Base-by-base conservation (phyloP, 2,797 vertebrate species). In the Morus bassanus region DNA sequence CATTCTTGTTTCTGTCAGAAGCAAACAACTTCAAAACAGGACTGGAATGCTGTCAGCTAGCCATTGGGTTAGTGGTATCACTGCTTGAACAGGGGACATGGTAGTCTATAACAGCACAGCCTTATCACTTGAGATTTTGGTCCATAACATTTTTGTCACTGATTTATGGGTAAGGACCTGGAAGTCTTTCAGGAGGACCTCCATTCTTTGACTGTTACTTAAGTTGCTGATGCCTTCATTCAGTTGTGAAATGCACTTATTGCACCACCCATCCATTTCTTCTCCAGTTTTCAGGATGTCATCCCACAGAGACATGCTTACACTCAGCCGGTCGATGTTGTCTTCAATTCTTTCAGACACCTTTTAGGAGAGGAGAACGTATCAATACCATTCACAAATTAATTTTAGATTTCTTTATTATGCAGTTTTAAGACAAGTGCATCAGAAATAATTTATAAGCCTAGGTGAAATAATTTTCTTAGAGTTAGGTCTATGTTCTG, bases 331-430 rank as follows among this genome's bases (percentile, higher is more conserved):
- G 68, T 99, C 98, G 1, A 98, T 98, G 95, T 98, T 99, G 45
- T 98, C 98, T 77, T 99, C 99, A 69, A 99, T 98, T 96, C 97
- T 99, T 96, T 99, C 99, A 30, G 98, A 98, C 6, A 98, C 96
- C 99, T 99, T 95, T 91, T 64, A 85, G 35, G 93, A 96, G 94
- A 85, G 72, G 54, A 51, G 30, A 95, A 87, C 23, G 10, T 37
- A 91, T 56, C 59, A 91, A 39, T 24, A 85, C 2, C 14, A 69
- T 83, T 64, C 73, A 94, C 3, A 73, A 74, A 78, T 50, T 63
- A 28, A 46, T 56, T 63, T 69, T 25, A 54, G 14, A 73, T 35
- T 64, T 63, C 28, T 61, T 60, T 54, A 50, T 33, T 81, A 57
- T 79, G 27, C 30, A 80, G 13, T 79, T 96, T 10, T 15, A 82